Base-by-base conservation (phyloP, 2,113 vertebrate species). In the Syrmaticus mikado region DNA sequence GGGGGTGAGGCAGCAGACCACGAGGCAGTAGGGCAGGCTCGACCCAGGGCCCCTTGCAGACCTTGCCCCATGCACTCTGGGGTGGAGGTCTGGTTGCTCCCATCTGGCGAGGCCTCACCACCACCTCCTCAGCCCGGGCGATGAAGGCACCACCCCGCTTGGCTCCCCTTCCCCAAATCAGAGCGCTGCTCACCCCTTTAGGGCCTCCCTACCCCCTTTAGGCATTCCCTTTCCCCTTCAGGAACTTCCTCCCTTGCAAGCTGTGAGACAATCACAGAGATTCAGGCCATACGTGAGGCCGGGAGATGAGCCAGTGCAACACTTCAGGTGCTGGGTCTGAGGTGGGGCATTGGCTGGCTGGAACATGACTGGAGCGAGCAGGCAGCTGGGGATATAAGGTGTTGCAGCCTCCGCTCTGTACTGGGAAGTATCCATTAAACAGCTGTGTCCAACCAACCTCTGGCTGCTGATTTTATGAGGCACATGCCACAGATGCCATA, bases 371-470 rank as follows among this genome's bases (percentile, higher is more conserved):
- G 18, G 66, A 91, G 81, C 7, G 11, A 81, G 83, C 85, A 89
- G 76, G 80, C 5, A n/a, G 73, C 48, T 9, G n/a, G 87, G 89
- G 81, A 50, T 64, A 58, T 64, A 58, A 7, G 2, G 81, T 62
- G 62, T 88, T 32, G 5, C 80, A 88, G 64, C 22, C 34, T 78
- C 83, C 55, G 22, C 27, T 80, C 91, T 66, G 84, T 95, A 92
- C 82, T 60, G 64, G 91, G 67, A 91, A 67, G 75, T 10, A 43
- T 93, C 87, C 95, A 97, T 96, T 97, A 97, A 97, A 97, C 85
- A 96, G 94, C 95, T 96, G 94, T 95, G 89, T 96, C 95, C 89
- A 93, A 95, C 43, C 48, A 89, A 79, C 64, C 52, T 90, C 78
- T 1, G 0, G 20, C 38, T 12, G 0, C 9, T 8, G 4, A 4